phyloP scores from a whole-genome alignment of 1,140 invertebrate species.

The Coelopa frigida region DNA sequence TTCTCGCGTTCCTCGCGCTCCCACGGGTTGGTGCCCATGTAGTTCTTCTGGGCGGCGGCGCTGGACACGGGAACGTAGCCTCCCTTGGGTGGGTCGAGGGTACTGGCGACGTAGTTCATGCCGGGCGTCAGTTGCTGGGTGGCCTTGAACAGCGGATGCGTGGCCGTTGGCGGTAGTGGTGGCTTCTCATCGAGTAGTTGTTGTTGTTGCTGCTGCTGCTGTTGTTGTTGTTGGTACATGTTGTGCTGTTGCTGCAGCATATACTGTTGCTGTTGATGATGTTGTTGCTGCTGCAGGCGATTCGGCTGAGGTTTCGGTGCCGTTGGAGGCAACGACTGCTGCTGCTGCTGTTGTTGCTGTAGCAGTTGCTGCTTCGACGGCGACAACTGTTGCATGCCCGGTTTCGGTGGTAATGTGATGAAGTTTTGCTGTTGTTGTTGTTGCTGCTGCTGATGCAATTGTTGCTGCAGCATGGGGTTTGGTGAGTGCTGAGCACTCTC shows the following conservation, averaged over 20 bases:
- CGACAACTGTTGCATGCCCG: constrained; percentile 31
- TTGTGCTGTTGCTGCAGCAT: constrained; percentile 11
- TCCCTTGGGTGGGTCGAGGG: constrained; percentile 67
- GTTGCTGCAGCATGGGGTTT: constrained; percentile 19
- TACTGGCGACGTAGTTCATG: constrained; percentile 49
- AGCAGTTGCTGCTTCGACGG: constrained; percentile 24
- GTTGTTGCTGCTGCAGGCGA: constrained; percentile 40
- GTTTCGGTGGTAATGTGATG: constrained; percentile 35
- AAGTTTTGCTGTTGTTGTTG: constrained; percentile 33
- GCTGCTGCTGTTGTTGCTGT: constrained; percentile 23
- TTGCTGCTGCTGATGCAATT: constrained; percentile 24
- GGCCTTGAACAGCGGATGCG: constrained; percentile 63
- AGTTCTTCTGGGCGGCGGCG: constrained; percentile 16
- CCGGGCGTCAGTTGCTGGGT: constrained; percentile 49
- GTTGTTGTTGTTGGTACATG: constrained; percentile 25
- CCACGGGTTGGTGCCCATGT: constrained; percentile 65
- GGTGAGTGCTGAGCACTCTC: constrained; percentile 34
- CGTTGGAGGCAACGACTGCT: constrained; percentile 28
- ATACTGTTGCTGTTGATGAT: constrained; percentile 25
- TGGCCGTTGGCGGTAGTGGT: constrained; percentile 63
- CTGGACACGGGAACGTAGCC: constrained; percentile 56
- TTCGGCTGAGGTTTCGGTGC: constrained; percentile 44
- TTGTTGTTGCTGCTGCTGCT: constrained; percentile 25
- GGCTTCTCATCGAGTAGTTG: constrained; percentile 51
- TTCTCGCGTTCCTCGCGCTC: constrained; percentile 81